phyloP scores from a whole-genome alignment of 2,888 invertebrate genomes.

The Diogma glabrata region DNA sequence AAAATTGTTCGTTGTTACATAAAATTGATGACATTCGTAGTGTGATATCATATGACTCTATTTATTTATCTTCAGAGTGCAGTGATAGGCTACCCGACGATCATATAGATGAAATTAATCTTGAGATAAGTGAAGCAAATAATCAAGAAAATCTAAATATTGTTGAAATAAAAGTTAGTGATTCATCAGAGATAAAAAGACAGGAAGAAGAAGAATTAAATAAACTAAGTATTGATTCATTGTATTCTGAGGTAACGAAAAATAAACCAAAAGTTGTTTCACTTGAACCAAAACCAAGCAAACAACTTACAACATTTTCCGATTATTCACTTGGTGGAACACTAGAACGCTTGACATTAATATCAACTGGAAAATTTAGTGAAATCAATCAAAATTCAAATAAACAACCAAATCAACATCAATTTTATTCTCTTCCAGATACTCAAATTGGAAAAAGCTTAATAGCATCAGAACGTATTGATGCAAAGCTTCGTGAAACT shows the following conservation, averaged over 20 bases:
- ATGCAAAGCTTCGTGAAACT: conserved; percentile 49
- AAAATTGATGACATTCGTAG: conserved; percentile 7
- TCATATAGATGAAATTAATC: conserved; percentile 11
- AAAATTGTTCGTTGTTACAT: neutral
- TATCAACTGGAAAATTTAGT: conserved; percentile 17
- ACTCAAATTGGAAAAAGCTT: conserved; percentile 57
- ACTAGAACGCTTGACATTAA: conserved; percentile 22
- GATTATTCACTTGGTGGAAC: conserved; percentile 22
- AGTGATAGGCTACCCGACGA: conserved; percentile 19
- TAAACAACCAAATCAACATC: conserved; percentile 34
- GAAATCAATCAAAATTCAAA: conserved; percentile 2
- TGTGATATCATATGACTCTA: conserved; percentile 35
- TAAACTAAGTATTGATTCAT: conserved; percentile 15
- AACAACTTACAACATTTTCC: conserved; percentile 28
- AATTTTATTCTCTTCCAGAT: conserved; percentile 60
- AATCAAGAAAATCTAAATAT: neutral
- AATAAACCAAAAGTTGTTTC: conserved; percentile 45
- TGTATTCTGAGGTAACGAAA: conserved; percentile 34
- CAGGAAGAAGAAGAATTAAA: neutral
- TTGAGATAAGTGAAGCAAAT: conserved; percentile 24
- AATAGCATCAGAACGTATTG: conserved; percentile 58
- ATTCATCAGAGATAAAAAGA: conserved; percentile 14
- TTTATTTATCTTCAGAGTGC: conserved; percentile 35
- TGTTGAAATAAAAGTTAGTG: neutral
- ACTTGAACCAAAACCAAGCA: conserved; percentile 27